A percentile compares a stretch with the other conserved stretches of the same genome.
These are phyloP conservation scores for Gallinago media DNA, from an alignment of 2,113 vertebrate genomes.

Conservation along the genomic window DNA sequence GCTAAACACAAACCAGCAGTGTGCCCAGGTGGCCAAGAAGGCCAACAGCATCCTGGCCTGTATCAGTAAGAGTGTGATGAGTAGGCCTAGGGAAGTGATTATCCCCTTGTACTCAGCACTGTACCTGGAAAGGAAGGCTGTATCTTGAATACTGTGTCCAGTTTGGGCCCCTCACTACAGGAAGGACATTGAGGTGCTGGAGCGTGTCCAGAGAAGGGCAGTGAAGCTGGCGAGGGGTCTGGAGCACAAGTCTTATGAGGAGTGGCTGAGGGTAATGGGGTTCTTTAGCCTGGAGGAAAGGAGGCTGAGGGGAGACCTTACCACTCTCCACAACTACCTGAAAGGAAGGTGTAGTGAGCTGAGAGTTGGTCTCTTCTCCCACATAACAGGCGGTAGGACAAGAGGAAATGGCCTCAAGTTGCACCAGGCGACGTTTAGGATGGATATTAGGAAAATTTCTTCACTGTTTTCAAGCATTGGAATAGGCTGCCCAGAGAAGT, in stretches of 20 bases:
- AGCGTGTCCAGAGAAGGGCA: neutral
- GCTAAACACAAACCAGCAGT: neutral
- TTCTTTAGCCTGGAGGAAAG: neutral
- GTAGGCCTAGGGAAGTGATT: neutral
- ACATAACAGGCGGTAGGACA: neutral
- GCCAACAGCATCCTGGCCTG: neutral
- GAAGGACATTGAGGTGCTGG: neutral
- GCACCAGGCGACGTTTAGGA: rapidly evolving
- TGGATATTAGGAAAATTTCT: neutral
- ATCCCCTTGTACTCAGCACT: neutral
- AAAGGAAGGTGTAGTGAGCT: neutral
- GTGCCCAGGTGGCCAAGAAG: neutral
- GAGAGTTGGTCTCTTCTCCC: neutral
- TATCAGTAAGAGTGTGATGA: neutral
- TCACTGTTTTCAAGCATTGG: neutral
- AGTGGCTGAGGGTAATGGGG: neutral
- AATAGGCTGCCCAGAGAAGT: neutral
- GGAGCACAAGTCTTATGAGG: neutral
- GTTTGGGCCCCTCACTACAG: neutral
- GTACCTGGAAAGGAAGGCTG: too few relatives aligned
- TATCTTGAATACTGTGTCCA: neutral
- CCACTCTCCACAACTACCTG: neutral
- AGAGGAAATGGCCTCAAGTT: neutral
- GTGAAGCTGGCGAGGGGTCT: neutral
- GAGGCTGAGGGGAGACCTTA: neutral